Evolutionary conservation across 2,888 invertebrate species (phyloP).

Genomic region (Gryllus longicercus): DNA sequence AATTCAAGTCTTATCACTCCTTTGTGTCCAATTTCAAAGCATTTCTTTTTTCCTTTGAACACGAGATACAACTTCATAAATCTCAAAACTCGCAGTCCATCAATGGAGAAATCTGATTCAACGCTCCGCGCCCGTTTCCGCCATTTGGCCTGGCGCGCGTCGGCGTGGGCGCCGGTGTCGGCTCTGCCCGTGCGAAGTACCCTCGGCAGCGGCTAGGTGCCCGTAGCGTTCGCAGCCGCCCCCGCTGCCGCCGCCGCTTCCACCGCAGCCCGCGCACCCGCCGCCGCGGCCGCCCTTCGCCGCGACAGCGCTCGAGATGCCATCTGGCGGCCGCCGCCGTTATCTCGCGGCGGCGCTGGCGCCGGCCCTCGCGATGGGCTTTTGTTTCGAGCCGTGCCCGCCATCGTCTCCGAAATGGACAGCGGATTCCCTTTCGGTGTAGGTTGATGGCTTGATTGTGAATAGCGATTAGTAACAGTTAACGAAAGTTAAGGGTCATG

Average conservation of each 20-base stretch:
- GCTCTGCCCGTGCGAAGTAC: neutral
- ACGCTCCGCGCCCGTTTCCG: no score
- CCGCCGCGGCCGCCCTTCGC: neutral
- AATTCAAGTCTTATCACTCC: no score
- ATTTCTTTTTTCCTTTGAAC: no score
- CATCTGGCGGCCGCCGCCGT: neutral
- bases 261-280: conserved; percentile 20
- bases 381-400: neutral
- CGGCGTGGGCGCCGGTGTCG: neutral
- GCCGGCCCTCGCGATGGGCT: neutral
- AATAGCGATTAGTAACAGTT: no score
- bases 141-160: no score
- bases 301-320: neutral
- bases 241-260: conserved; percentile 19
- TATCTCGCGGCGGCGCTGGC: neutral
- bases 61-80: no score
- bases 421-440: no score
- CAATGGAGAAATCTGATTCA: no score
- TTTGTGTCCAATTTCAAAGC: no score
- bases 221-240: conserved; percentile 3
- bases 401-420: neutral
- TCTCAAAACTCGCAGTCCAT: no score
- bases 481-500: no score
- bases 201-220: conserved; percentile 20
- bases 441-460: no score